phyloP scores from a whole-genome alignment of 2,888 invertebrate species.

The Phymatocera aterrima region DNA sequence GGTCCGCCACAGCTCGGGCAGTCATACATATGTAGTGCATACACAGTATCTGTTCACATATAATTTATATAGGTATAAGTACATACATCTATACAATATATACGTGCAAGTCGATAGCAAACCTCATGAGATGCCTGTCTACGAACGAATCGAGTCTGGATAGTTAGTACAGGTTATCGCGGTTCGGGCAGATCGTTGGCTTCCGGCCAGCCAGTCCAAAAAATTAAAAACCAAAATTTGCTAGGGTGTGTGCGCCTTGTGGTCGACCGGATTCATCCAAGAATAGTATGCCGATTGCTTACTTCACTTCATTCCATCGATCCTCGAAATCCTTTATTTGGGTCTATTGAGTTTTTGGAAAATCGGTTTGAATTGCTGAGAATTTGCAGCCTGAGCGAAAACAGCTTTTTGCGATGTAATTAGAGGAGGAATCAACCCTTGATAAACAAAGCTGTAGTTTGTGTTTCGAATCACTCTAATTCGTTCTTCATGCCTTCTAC shows the following conservation, averaged over 20 bases:
- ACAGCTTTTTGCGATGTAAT: not conserved
- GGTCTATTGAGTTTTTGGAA: not conserved
- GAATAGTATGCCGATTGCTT: not conserved
- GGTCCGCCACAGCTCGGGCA: conserved; percentile 35
- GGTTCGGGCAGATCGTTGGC: conserved; percentile 28
- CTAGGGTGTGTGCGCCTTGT: conserved; percentile 14
- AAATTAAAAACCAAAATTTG: conserved; percentile 26
- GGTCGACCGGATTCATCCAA: not conserved
- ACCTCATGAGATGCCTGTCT: conserved; percentile 32
- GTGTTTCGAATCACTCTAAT: not conserved
- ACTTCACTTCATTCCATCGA: not conserved
- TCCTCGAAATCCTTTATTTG: not conserved
- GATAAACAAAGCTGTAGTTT: not conserved
- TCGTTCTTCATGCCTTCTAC: not conserved
- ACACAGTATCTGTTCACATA: not conserved
- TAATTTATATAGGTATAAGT: not conserved
- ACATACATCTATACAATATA: not conserved
- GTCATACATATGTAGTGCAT: conserved; percentile 15
- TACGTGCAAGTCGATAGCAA: conserved; percentile 14
- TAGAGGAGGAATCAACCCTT: not conserved
- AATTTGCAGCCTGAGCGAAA: not conserved
- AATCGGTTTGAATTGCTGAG: not conserved
- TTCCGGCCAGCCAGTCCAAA: conserved; percentile 20
- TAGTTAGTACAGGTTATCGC: conserved; percentile 13
- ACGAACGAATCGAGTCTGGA: conserved; percentile 24